phyloP scores from a whole-genome alignment of 2,888 invertebrate species.

The Drosophila eohydei region DNA sequence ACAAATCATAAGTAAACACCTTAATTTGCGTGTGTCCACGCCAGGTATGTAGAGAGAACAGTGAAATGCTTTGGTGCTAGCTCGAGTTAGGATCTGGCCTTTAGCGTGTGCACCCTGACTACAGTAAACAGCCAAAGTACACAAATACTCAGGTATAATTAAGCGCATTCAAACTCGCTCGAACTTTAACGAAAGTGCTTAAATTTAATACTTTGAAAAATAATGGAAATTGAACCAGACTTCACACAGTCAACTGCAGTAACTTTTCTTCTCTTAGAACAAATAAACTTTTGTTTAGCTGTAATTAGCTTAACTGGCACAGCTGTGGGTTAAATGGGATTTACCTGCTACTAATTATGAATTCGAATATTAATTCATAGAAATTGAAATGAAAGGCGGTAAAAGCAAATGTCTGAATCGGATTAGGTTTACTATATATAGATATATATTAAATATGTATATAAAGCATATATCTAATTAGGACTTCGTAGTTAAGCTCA shows the following conservation, averaged over 20 bases:
- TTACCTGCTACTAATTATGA: not conserved
- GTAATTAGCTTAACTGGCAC: no score
- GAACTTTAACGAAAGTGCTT: not conserved
- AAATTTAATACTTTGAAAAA: not conserved
- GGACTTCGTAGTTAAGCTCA: not conserved
- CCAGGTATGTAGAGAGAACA: not conserved
- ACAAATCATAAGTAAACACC: constrained; percentile 52
- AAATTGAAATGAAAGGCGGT: not conserved
- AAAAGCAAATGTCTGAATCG: not conserved
- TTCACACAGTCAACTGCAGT: no score
- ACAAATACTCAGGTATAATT: constrained; percentile 29
- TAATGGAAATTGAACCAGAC: no score
- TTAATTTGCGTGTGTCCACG: constrained; percentile 38
- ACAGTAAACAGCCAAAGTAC: constrained; percentile 34
- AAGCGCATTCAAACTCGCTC: constrained; percentile 1
- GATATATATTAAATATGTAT: no score
- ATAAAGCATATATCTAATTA: not conserved
- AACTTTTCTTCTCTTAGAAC: no score
- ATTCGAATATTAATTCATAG: not conserved
- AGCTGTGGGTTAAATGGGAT: not conserved
- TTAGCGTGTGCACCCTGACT: constrained; percentile 32
- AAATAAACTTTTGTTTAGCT: not conserved
- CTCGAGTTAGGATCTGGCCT: constrained; percentile 5
- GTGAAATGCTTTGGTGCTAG: not conserved
- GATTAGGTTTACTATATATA: no score